Evolutionary conservation across 53 echinoderm and acorn worm species (phyloP).

Genomic region (Actinopyga echinites): DNA sequence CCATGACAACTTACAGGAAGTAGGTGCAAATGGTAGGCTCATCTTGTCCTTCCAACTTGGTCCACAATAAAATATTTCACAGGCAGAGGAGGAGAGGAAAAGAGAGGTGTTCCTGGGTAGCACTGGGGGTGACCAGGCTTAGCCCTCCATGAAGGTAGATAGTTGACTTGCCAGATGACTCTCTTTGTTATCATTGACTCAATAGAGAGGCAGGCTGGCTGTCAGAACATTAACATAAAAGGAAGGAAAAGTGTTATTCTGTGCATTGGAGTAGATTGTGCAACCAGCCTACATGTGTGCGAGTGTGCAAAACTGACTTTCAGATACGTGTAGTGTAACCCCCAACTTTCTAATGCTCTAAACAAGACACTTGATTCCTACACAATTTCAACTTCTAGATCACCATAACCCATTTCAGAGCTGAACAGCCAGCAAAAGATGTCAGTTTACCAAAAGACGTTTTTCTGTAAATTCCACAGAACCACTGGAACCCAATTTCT

Average conservation of each 20-base stretch:
- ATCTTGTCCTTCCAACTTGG: not conserved
- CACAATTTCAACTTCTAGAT: too few relatives aligned
- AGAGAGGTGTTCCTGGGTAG: slow-evolving; percentile 13
- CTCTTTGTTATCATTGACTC: slow-evolving; percentile 41
- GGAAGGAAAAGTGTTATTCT: slow-evolving; percentile 35
- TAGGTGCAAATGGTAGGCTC: not conserved
- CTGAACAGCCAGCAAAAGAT: too few relatives aligned
- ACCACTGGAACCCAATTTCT: too few relatives aligned
- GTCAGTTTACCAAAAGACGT: too few relatives aligned
- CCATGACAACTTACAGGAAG: slow-evolving; percentile 25
- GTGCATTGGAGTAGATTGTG: not conserved
- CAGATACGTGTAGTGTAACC: too few relatives aligned
- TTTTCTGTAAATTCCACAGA: too few relatives aligned
- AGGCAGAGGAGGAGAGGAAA: not conserved
- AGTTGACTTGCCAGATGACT: slow-evolving; percentile 29
- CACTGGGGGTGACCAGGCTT: slow-evolving; percentile 44
- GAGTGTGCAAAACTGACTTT: too few relatives aligned
- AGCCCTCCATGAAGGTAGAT: slow-evolving; percentile 16
- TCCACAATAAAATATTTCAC: not conserved
- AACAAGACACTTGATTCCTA: too few relatives aligned
- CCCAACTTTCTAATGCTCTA: too few relatives aligned
- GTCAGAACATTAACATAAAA: slow-evolving; percentile 39
- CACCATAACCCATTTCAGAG: too few relatives aligned
- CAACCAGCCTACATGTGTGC: not conserved
- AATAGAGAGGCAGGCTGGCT: slow-evolving; percentile 40